These are phyloP conservation scores for Condylura cristata DNA, from an alignment of 2,113 vertebrate genomes.

Conservation along the genomic window DNA sequence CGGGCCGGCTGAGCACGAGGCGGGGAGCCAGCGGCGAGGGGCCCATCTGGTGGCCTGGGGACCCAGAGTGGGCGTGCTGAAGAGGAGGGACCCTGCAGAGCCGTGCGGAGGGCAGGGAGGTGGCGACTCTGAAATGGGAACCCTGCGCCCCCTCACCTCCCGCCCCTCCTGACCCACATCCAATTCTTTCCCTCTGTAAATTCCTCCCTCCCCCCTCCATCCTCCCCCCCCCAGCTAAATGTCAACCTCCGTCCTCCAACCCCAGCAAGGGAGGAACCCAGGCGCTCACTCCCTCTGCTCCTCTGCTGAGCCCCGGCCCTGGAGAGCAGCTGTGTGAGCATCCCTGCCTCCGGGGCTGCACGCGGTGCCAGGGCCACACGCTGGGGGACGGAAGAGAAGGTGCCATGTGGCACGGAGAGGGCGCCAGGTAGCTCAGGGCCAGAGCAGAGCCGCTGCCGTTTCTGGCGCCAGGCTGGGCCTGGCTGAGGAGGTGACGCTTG, in stretches of 20 bases:
- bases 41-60: not conserved
- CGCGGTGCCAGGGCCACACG: not conserved
- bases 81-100: not conserved
- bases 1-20: accelerated
- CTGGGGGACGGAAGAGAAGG: accelerated
- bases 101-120: not conserved
- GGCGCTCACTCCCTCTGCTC: no score
- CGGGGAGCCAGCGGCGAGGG: not conserved
- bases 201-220: not conserved
- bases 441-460: not conserved
- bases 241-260: not conserved
- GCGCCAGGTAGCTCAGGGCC: accelerated
- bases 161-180: not conserved
- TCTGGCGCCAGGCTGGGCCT: not conserved
- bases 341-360: accelerated
- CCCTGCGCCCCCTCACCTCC: not conserved
- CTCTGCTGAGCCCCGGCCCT: accelerated
- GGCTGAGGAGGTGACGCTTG: not conserved
- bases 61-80: not conserved
- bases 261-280: accelerated
- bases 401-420: accelerated
- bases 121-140: not conserved
- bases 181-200: not conserved
- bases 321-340: accelerated
- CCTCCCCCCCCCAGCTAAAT: not conserved